Base-by-base conservation (phyloP, 2,113 vertebrate species). In the Bubalus kerabau region DNA sequence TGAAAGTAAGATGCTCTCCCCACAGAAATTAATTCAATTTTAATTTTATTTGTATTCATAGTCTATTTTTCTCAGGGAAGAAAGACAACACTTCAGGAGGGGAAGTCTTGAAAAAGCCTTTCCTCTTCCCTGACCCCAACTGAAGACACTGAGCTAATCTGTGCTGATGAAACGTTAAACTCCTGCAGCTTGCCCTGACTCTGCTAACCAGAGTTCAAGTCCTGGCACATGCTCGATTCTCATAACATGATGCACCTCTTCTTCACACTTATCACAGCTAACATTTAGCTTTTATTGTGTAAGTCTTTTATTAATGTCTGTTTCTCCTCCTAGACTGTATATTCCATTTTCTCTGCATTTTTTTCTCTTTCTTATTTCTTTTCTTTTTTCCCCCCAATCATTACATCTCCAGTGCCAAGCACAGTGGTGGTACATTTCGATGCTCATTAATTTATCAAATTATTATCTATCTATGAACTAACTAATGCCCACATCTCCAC, bases 1-100 rank as follows among this genome's bases (percentile, higher is more conserved):
- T 95, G 91, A 74, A 96, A 97, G 81, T 23, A 94, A 97, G 95
- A 95, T 71, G 36, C 24, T 96, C 24, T 97, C 89, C 97, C 96
- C 50, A 82, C 90, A 74, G 96, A 97, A 89, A 97, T 96, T 91
- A 97, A 97, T 97, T 91, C 92, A 80, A 96, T 60, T 95, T 97
- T 96, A 98, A 96, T 96, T 97, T 40, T 96, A 81, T 95, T 95
- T 97, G 36, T 96, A 94, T 96, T 96, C 94, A 92, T 83, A 86
- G 78, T 91, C 86, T 94, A 57, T 84, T 98, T 97, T 97, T 95
- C 83, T 96, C 62, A 67, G 52, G 62, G 80, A 96, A 95, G 76
- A 87, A 97, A 94, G 57, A 87, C 60, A 95, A 90, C 52, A 89
- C 54, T 97, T 95, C 43, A 50, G 54, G 62, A 96, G 23, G 21